Conservation (phyloP, 64 coral and sea anemone species). For the Anthopleura sola region DNA sequence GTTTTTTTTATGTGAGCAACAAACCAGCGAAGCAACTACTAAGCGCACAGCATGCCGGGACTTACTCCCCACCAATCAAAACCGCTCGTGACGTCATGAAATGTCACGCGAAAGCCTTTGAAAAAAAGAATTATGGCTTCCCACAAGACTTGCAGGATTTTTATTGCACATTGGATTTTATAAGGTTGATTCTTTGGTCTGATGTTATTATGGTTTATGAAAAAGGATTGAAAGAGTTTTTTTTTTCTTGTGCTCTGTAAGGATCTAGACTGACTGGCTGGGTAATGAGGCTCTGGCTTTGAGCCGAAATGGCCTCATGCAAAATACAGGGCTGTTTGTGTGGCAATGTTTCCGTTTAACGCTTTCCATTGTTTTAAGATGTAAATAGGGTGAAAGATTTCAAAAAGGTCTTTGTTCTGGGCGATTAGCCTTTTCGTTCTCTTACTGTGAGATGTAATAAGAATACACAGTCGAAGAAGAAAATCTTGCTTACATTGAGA, state of each 20-base stretch:
- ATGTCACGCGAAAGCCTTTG: constrained; percentile 2
- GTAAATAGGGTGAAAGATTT: constrained; percentile 8
- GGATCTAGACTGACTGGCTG: not conserved
- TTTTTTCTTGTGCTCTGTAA: not conserved
- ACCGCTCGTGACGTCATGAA: not conserved
- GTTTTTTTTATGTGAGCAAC: constrained; percentile 10
- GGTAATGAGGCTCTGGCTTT: not conserved
- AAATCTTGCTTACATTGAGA: not conserved
- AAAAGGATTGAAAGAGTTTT: not conserved
- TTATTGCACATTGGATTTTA: not conserved
- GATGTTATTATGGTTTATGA: not conserved
- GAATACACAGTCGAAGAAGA: not conserved
- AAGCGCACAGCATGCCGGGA: not conserved
- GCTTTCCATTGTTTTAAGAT: constrained; percentile 2
- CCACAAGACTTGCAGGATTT: not conserved
- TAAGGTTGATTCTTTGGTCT: not conserved
- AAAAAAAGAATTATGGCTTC: not conserved
- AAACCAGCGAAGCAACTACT: constrained; percentile 9
- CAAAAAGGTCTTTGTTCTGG: constrained; percentile 5
- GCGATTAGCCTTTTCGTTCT: constrained; percentile 18
- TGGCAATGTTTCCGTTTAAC: constrained; percentile 16
- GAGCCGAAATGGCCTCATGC: not conserved
- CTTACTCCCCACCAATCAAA: not conserved
- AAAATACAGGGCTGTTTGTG: not conserved
- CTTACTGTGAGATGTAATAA: not conserved